These are phyloP conservation scores for Trachymyrmex septentrionalis DNA, from an alignment of 1,140 invertebrate genomes.

Conservation along the genomic window DNA sequence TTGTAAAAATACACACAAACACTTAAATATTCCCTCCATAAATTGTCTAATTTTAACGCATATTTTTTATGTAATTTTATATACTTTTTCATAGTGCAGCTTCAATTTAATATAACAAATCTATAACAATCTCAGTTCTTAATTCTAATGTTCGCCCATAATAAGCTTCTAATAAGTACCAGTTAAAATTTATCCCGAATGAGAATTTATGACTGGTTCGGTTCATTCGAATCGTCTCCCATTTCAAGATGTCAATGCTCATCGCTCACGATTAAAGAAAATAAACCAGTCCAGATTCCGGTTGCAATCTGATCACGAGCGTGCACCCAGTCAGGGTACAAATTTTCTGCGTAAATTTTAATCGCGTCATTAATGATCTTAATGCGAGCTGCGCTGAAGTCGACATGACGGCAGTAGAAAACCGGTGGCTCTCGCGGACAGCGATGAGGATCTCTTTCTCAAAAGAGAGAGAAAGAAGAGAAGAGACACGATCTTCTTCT, in stretches of 20 bases:
- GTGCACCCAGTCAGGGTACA: not conserved
- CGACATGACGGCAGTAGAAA: not conserved
- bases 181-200: not conserved
- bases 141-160: not conserved
- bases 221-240: not conserved
- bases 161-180: not conserved
- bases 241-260: constrained; percentile 36
- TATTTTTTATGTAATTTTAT: too few species aligned
- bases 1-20: too few species aligned
- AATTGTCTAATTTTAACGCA: too few species aligned
- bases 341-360: constrained; percentile 55
- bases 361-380: constrained; percentile 58
- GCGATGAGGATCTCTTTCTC: not conserved
- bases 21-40: too few species aligned
- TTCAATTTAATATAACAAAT: not conserved
- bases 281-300: not conserved
- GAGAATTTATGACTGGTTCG: constrained; percentile 20
- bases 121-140: too few species aligned
- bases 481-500: constrained; percentile 11
- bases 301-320: constrained; percentile 31
- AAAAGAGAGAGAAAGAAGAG: not conserved
- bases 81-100: too few species aligned
- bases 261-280: constrained; percentile 1
- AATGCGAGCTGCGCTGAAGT: constrained; percentile 21
- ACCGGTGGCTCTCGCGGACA: constrained; percentile 24